A percentile compares a stretch with the other conserved stretches of the same genome.
Evolutionary conservation across 2,888 invertebrate genomes (phyloP).

Genomic region (Cryptocephalus moraei): DNA sequence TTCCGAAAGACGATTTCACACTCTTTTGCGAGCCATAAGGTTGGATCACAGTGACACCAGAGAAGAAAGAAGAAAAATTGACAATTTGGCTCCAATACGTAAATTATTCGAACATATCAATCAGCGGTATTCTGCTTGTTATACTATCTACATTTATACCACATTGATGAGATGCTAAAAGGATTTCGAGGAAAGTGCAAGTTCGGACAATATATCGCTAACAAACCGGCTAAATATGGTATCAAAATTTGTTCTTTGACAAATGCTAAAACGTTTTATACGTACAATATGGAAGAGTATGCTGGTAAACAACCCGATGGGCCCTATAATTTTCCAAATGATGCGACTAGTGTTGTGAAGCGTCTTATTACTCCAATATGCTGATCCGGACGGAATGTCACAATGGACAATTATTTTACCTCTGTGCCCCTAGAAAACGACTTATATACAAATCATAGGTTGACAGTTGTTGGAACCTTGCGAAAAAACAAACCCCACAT

Average conservation of each 20-base stretch:
- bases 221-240: conserved; percentile 23
- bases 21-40: conserved; percentile 9
- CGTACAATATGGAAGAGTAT: conserved; percentile 18
- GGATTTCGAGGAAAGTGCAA: conserved; percentile 20
- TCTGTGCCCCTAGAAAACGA: conserved; percentile 10
- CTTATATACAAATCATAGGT: conserved; percentile 7
- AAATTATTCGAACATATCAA: conserved; percentile 22
- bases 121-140: conserved; percentile 17
- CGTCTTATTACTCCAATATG: conserved; percentile 6
- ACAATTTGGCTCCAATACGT: conserved; percentile 17
- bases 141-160: conserved; percentile 16
- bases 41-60: conserved; percentile 14
- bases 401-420: conserved; percentile 15
- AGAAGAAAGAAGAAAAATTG: conserved; percentile 8
- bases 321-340: conserved; percentile 10
- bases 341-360: conserved; percentile 15
- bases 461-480: conserved; percentile 19
- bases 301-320: conserved; percentile 20
- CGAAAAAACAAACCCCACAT: conserved; percentile 17
- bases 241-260: conserved; percentile 21
- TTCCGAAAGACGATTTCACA: conserved; percentile 14
- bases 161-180: conserved; percentile 22
- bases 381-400: conserved; percentile 16
- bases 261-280: conserved; percentile 22
- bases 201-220: conserved; percentile 25